phyloP scores from a whole-genome alignment of 2,888 invertebrate genomes.

The Alentia gelatinosa region DNA sequence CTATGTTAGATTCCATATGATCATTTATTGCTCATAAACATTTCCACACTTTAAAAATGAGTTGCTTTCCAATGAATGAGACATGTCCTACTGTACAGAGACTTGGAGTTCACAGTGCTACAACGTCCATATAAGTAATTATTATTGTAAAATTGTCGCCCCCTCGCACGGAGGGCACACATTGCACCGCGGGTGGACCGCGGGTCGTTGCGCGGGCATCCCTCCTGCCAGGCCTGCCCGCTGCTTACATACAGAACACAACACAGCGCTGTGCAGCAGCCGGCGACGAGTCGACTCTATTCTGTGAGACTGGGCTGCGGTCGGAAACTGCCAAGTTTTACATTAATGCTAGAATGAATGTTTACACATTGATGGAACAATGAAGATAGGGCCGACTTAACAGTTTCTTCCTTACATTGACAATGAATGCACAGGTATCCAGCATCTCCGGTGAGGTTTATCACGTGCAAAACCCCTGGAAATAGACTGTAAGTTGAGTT shows the following conservation, averaged over 20 bases:
- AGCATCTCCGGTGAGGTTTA: neutral
- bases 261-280: constrained; percentile 19
- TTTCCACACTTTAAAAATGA: constrained; percentile 51
- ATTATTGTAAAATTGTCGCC: constrained; percentile 37
- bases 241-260: constrained; percentile 7
- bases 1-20: constrained; percentile 32
- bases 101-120: constrained; percentile 47
- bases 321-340: constrained; percentile 4
- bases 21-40: constrained; percentile 54
- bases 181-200: constrained; percentile 40
- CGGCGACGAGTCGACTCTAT: neutral
- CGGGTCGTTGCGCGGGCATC: neutral
- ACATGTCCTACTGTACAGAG: constrained; percentile 51
- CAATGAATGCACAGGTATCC: constrained; percentile 20
- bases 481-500: neutral
- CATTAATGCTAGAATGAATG: constrained; percentile 27
- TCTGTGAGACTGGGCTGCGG: neutral
- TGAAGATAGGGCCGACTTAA: neutral
- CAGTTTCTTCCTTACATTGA: constrained; percentile 8
- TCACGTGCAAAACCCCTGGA: neutral
- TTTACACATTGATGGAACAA: constrained; percentile 21
- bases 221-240: constrained; percentile 33
- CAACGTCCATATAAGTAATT: constrained; percentile 50
- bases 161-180: constrained; percentile 3
- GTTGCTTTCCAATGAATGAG: constrained; percentile 52